Percentiles rank a stretch among this genome's conserved stretches.
Evolutionary conservation across 2,888 invertebrate species (phyloP).

Genomic region (Leucophenga maculata): DNA sequence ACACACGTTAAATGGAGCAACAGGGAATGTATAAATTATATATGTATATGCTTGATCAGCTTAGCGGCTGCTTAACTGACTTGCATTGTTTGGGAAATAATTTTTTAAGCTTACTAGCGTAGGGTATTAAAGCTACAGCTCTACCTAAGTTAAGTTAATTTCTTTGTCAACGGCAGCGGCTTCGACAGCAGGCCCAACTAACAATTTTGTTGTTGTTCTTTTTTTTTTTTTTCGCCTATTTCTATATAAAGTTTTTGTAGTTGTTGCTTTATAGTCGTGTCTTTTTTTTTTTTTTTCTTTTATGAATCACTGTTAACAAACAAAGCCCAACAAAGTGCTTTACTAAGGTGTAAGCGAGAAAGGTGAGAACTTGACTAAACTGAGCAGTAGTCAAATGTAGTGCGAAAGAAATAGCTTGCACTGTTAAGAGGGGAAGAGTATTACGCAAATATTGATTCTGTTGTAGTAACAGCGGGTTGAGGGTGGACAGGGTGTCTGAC

Average conservation of each 20-base stretch:
- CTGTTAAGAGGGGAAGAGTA: slow-evolving; percentile 45
- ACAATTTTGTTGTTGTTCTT: background rate
- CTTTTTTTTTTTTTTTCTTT: slow-evolving; percentile 41
- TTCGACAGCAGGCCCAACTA: too few relatives aligned
- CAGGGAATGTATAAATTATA: too few relatives aligned
- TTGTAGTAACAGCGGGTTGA: slow-evolving; percentile 41
- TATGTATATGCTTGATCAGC: too few relatives aligned
- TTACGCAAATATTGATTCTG: slow-evolving; percentile 58
- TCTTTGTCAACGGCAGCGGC: too few relatives aligned
- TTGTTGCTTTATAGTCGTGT: background rate
- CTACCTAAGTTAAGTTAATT: too few relatives aligned
- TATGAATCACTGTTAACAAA: slow-evolving; percentile 59
- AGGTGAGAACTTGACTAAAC: slow-evolving; percentile 28
- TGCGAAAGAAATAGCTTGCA: background rate
- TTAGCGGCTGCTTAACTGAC: too few relatives aligned
- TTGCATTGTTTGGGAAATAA: too few relatives aligned
- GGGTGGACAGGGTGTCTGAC: slow-evolving; percentile 41
- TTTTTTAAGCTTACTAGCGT: too few relatives aligned
- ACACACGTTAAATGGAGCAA: too few relatives aligned
- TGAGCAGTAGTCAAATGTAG: slow-evolving; percentile 34
- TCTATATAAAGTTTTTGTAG: background rate
- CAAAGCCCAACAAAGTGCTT: slow-evolving; percentile 42
- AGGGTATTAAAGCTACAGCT: too few relatives aligned
- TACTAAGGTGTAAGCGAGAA: slow-evolving; percentile 26
- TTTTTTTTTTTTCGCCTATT: slow-evolving; percentile 15